Conservation (phyloP, 2,797 vertebrate genomes). For the Geotrypetes seraphini region DNA sequence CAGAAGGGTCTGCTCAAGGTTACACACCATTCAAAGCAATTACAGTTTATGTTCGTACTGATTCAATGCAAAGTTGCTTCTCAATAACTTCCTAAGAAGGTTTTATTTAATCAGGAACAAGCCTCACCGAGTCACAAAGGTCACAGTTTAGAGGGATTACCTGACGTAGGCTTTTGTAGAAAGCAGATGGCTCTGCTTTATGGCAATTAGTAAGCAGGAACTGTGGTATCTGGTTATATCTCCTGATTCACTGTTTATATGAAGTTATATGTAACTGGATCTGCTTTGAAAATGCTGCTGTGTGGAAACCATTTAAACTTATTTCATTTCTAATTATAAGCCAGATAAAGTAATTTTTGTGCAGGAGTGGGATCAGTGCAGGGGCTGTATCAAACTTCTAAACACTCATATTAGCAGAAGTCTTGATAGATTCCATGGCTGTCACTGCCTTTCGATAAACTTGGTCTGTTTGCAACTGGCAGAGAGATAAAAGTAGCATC, state of each 20-base stretch:
- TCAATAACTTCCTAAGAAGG: conserved; percentile 29
- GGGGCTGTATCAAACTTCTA: conserved; percentile 33
- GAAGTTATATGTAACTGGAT: conserved; percentile 49
- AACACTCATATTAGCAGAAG: conserved; percentile 18
- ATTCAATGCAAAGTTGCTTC: conserved; percentile 20
- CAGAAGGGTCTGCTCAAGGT: conserved; percentile 13
- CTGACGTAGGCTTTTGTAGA: conserved; percentile 40
- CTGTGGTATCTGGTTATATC: conserved; percentile 43
- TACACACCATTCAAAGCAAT: conserved; percentile 24
- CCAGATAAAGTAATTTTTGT: conserved; percentile 45
- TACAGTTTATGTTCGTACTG: conserved; percentile 21
- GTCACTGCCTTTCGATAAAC: conserved; percentile 38
- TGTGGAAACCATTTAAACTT: conserved; percentile 49
- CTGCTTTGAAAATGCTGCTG: conserved; percentile 47
- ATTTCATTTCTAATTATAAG: conserved; percentile 58
- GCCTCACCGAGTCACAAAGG: conserved; percentile 37
- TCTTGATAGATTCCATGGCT: conserved; percentile 34
- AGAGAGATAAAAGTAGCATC: too few species aligned
- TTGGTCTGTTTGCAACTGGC: too few species aligned
- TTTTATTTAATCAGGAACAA: conserved; percentile 40
- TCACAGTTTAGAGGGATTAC: conserved; percentile 39
- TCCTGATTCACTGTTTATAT: conserved; percentile 52
- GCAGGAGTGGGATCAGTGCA: conserved; percentile 29
- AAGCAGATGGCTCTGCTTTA: conserved; percentile 54
- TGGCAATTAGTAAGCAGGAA: conserved; percentile 55